Percentiles rank a stretch among this genome's conserved stretches.
These are phyloP conservation scores for Lasioglossum baleicum DNA, from an alignment of 1,140 invertebrate genomes.

Conservation along the genomic window DNA sequence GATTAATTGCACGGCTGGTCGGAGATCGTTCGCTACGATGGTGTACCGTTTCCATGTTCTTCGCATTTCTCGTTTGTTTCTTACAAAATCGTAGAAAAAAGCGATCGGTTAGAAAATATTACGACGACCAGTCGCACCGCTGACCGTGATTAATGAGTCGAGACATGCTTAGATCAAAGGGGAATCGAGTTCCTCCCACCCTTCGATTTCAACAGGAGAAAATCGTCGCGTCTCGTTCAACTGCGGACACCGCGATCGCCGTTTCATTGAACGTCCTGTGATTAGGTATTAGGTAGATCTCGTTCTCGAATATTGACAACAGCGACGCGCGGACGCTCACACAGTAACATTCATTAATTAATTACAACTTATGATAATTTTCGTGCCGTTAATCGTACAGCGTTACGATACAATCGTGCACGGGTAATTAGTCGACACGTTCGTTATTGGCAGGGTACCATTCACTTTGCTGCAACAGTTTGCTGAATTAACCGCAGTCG, in stretches of 20 bases:
- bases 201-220: no score
- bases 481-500: not conserved
- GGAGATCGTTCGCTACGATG: not conserved
- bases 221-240: not conserved
- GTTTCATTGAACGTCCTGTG: not conserved
- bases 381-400: constrained; percentile 42
- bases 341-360: constrained; percentile 47
- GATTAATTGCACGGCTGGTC: not conserved
- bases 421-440: constrained; percentile 44
- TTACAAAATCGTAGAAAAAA: constrained; percentile 42
- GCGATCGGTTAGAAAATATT: constrained; percentile 28
- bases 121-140: not conserved
- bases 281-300: not conserved
- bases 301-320: constrained; percentile 46
- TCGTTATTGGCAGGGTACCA: not conserved
- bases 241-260: not conserved
- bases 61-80: not conserved
- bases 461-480: not conserved
- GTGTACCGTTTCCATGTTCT: not conserved
- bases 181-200: not conserved
- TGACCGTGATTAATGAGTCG: constrained; percentile 8
- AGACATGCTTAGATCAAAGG: not conserved
- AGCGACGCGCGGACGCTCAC: constrained; percentile 38
- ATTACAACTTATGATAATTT: constrained; percentile 38
- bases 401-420: constrained; percentile 58